Evolutionary conservation across 2,797 vertebrate species (phyloP).

Genomic region (Kryptolebias ocellatus): DNA sequence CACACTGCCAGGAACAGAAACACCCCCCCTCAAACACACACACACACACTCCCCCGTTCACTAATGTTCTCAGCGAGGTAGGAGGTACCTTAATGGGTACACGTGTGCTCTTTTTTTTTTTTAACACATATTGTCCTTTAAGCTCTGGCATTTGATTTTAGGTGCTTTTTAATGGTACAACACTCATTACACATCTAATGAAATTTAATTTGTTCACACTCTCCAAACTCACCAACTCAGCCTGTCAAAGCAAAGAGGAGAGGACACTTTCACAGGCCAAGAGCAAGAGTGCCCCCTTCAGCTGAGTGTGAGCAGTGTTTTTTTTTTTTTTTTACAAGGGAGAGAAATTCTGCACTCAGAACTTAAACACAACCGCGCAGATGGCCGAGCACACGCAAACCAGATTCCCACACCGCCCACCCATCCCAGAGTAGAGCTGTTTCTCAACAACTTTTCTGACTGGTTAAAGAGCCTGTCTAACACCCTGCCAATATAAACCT

Average conservation of each 20-base stretch:
- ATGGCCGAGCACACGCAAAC: conserved; percentile 40
- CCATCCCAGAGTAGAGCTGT: conserved; percentile 47
- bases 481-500: conserved; percentile 69
- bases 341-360: conserved; percentile 15
- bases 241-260: conserved; percentile 21
- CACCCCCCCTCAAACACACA: conserved; percentile 26
- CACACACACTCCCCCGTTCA: conserved; percentile 18
- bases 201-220: conserved; percentile 42
- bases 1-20: conserved; percentile 71
- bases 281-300: conserved; percentile 74
- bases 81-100: conserved; percentile 34
- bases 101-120: conserved; percentile 29
- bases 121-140: conserved; percentile 19
- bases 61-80: conserved; percentile 45
- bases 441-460: conserved; percentile 68
- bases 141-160: conserved; percentile 25
- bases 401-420: conserved; percentile 9
- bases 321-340: conserved; percentile 3
- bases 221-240: conserved; percentile 32
- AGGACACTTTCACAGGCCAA: conserved; percentile 23
- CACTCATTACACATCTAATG: conserved; percentile 41
- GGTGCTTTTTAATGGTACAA: conserved; percentile 40
- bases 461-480: conserved; percentile 64
- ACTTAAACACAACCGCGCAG: conserved; percentile 3
- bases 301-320: conserved; percentile 19